Evolutionary conservation across 2,888 invertebrate species (phyloP).

Genomic region (Hermaeophaga mercurialis): DNA sequence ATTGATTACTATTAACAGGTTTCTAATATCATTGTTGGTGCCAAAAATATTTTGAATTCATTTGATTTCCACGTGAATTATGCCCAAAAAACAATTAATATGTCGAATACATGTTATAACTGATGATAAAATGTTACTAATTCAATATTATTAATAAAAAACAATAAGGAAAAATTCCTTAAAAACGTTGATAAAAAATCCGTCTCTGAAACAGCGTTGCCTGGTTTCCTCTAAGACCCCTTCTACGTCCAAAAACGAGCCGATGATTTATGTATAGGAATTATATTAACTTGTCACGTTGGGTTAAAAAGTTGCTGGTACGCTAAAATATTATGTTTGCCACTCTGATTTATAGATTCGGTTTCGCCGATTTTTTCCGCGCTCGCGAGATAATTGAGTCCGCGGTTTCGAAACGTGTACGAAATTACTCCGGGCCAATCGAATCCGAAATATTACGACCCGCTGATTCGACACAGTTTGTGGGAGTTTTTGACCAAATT

Average conservation of each 20-base stretch:
- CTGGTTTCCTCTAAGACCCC: not conserved
- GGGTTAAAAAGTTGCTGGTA: constrained; percentile 22
- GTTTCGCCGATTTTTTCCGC: constrained; percentile 20
- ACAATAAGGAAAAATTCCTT: no score
- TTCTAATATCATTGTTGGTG: no score
- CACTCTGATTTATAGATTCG: constrained; percentile 20
- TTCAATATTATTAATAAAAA: no score
- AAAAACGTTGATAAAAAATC: no score
- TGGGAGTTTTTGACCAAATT: not conserved
- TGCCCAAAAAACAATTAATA: no score
- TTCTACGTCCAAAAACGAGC: constrained; percentile 6
- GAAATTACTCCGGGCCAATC: constrained; percentile 8
- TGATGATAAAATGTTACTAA: no score
- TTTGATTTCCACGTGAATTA: no score
- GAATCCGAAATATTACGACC: constrained; percentile 3
- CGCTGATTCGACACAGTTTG: constrained; percentile 4
- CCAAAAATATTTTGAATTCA: no score
- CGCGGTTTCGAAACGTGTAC: constrained; percentile 8
- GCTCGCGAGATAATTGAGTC: constrained; percentile 11
- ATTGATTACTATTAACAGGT: no score
- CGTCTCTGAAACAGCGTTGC: constrained; percentile 14
- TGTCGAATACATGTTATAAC: no score
- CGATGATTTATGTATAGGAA: constrained; percentile 24
- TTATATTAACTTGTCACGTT: constrained; percentile 28
- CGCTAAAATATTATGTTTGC: constrained; percentile 24